Base-by-base conservation (phyloP, 2,113 vertebrate genomes). In the Notarius lentiginosus region DNA sequence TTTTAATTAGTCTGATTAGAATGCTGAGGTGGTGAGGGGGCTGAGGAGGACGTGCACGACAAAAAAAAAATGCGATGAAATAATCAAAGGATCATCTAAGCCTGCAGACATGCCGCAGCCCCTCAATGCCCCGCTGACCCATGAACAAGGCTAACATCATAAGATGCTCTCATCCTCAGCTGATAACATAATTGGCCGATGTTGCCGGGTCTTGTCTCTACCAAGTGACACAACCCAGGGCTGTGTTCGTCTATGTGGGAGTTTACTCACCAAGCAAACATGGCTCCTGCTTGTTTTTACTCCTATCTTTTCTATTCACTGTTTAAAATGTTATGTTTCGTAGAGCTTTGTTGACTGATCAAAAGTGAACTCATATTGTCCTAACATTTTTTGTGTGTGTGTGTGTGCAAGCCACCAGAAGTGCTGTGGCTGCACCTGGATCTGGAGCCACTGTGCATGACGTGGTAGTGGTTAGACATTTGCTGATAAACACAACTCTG, bases 1-100 rank as follows among this genome's bases (percentile, higher is more conserved):
- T 97, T 95, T 99, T 99, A 99, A 99, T 99, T 98, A 99, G 97
- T 96, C 97, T 98, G 97, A 98, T 98, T 97, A 97, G 96, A 95
- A 97, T 96, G 94, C 96, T 94, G 89, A 92, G 92, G 93, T 90
- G 93, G 89, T 91, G 91, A 92, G 88, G 92, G 91, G 90, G 91
- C 89, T 87, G 90, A 85, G 77, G 47, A 65, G 80, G 79, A 34
- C n/a, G 65, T 53, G 15, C 41, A 15, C 51, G 30, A 24, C 34
- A 72, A 81, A 72, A 83, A 63, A 94, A 94, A 91, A 92, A 89
- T 88, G 93, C 96, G 94, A 96, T 92, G 94, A 96, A 95, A 96
- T 96, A 95, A 95, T 96, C 93, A 95, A 93, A 93, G 87, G 94
- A 95, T 93, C 94, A 92, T 95, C 96, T 94, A 94, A 89, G 87